Evolutionary conservation across 2,888 invertebrate genomes (phyloP).

Genomic region (Resseliella maxima): DNA sequence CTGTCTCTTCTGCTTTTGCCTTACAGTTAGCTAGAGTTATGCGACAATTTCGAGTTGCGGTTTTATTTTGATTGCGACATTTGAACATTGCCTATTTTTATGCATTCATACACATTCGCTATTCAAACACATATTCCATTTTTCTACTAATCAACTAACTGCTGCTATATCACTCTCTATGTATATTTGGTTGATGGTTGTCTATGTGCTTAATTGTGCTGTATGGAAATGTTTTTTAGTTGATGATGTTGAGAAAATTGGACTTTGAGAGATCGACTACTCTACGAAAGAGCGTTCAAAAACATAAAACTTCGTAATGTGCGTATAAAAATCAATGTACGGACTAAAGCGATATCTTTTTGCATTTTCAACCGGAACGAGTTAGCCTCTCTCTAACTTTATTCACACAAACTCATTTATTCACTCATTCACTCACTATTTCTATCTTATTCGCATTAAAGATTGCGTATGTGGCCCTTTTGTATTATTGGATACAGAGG

Average conservation of each 20-base stretch:
- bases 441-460: no score
- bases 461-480: no score
- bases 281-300: not conserved
- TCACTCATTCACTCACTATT: no score
- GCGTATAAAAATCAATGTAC: not conserved
- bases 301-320: not conserved
- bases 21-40: not conserved
- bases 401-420: no score
- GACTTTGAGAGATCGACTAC: not conserved
- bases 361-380: no score
- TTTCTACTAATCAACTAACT: not conserved
- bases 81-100: not conserved
- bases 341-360: not conserved
- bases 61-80: conserved; percentile 2
- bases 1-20: no score
- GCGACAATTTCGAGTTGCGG: not conserved
- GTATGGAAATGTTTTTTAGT: not conserved
- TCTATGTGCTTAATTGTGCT: no score
- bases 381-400: no score
- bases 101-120: not conserved
- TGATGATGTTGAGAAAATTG: not conserved
- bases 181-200: no score
- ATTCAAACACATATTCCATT: not conserved
- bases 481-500: no score
- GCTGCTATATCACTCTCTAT: not conserved